Percentiles rank a stretch among this genome's conserved stretches.
Conservation (phyloP, 2,797 vertebrate genomes). For the Siniperca undulata region DNA sequence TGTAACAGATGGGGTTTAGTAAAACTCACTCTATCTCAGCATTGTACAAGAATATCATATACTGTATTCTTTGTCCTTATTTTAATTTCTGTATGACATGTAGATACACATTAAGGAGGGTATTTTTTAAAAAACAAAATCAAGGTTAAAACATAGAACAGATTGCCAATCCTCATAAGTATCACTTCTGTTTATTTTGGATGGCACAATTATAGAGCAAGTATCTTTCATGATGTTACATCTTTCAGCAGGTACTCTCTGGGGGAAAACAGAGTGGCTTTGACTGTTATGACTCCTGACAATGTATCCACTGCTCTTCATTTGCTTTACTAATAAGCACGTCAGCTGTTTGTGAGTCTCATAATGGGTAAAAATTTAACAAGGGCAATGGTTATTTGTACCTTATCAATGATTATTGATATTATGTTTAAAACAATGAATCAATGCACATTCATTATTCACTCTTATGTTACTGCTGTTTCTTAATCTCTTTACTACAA, state of each 20-base stretch:
- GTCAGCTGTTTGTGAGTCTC: slow-evolving; percentile 60
- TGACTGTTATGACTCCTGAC: slow-evolving; percentile 73
- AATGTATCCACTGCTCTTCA: slow-evolving; percentile 66
- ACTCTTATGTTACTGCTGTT: not conserved
- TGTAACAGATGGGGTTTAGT: slow-evolving; percentile 5
- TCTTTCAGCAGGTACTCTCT: slow-evolving; percentile 58
- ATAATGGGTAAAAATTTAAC: slow-evolving; percentile 4
- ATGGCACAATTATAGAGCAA: slow-evolving; percentile 31
- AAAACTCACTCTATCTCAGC: not conserved
- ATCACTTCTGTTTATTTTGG: slow-evolving; percentile 34
- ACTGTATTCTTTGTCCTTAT: not conserved
- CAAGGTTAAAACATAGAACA: slow-evolving; percentile 35
- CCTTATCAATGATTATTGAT: not conserved
- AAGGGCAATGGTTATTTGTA: slow-evolving; percentile 45
- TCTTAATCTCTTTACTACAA: not conserved
- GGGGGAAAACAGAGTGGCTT: slow-evolving; percentile 56
- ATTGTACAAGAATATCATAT: not conserved
- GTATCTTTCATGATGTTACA: slow-evolving; percentile 53
- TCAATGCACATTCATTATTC: not conserved
- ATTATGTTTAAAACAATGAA: slow-evolving; percentile 12
- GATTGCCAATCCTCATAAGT: slow-evolving; percentile 25
- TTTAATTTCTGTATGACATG: not conserved
- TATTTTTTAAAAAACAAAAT: not conserved
- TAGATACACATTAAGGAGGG: not conserved
- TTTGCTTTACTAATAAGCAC: slow-evolving; percentile 71